Conservation (phyloP, 2,113 vertebrate species). For the Myodes glareolus region DNA sequence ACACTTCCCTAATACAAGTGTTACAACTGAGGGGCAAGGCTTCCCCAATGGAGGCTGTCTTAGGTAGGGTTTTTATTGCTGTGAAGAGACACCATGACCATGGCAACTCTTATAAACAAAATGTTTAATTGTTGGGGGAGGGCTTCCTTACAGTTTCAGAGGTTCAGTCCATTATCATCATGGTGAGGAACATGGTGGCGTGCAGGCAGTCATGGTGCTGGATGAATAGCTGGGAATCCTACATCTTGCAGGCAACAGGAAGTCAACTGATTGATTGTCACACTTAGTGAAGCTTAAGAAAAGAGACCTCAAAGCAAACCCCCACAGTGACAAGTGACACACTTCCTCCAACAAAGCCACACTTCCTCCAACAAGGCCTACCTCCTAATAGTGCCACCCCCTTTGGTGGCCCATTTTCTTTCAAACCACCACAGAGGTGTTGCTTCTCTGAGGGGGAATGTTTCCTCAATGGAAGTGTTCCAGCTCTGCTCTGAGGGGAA, state of each 20-base stretch:
- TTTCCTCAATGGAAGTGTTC: background rate
- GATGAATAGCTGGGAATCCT: background rate
- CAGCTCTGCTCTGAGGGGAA: background rate
- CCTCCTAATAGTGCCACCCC: background rate
- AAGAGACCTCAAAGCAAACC: background rate
- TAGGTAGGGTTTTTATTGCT: background rate
- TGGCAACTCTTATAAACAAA: background rate
- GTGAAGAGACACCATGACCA: background rate
- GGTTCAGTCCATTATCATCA: background rate
- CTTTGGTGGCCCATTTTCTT: background rate
- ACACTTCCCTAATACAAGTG: background rate
- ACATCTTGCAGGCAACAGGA: background rate
- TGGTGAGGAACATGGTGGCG: background rate
- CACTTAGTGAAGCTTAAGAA: background rate
- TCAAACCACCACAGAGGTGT: background rate
- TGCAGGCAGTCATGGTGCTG: background rate
- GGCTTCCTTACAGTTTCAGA: background rate
- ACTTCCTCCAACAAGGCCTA: background rate
- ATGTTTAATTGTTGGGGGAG: background rate
- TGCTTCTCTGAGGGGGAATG: background rate
- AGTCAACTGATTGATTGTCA: background rate
- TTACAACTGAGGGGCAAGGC: background rate
- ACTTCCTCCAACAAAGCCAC: background rate
- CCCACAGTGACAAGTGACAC: background rate
- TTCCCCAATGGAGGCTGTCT: background rate